A percentile compares a stretch with the other conserved stretches of the same genome.
Conservation (phyloP, 2,113 vertebrate genomes). For the Mesoclemmys tuberculata region DNA sequence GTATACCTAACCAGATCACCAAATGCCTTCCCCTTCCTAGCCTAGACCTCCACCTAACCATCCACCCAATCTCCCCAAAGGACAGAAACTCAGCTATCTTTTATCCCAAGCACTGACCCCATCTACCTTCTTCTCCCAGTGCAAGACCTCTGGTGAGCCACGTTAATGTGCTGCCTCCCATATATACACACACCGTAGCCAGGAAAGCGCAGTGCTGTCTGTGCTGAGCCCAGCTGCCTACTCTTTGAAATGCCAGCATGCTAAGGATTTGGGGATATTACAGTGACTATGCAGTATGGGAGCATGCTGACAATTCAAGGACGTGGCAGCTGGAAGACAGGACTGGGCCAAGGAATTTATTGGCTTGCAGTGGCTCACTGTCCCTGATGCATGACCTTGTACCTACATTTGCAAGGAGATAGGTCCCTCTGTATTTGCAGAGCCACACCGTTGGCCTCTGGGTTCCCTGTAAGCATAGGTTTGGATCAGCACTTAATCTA, state of each 20-base stretch:
- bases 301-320: neutral
- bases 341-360: neutral
- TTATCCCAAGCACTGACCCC: neutral
- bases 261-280: neutral
- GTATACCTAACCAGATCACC: neutral
- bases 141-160: neutral
- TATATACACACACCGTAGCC: neutral
- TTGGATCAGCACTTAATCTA: neutral
- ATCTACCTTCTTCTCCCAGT: neutral
- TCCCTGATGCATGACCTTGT: neutral
- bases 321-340: neutral
- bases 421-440: neutral
- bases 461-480: neutral
- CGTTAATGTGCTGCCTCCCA: neutral
- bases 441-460: neutral
- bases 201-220: too few relatives aligned
- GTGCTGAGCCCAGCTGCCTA: neutral
- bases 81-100: neutral
- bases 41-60: neutral
- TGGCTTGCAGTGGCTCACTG: neutral
- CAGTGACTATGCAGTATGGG: neutral
- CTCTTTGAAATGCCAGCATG: neutral
- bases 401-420: neutral
- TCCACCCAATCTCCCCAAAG: neutral
- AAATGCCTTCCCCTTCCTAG: neutral